Percentiles rank a stretch among this genome's conserved stretches.
Conservation (phyloP, 2,797 vertebrate genomes). For the Tauraco hartlaubi region DNA sequence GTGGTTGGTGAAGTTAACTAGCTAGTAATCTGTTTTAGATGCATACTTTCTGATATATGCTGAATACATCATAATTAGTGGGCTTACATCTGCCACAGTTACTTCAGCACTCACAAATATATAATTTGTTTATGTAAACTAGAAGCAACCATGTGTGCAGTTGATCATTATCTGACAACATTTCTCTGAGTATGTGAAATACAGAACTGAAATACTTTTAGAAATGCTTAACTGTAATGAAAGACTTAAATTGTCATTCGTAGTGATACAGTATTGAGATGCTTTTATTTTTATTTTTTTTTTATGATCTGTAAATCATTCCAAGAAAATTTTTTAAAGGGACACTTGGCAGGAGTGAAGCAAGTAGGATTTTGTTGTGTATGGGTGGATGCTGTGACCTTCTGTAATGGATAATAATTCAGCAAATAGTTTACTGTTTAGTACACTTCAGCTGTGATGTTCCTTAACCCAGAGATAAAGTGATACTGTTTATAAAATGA, state of each 20-base stretch:
- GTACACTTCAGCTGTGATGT: background rate
- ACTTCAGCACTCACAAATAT: conserved; percentile 20
- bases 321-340: conserved; percentile 13
- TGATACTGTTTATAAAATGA: background rate
- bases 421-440: background rate
- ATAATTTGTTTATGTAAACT: conserved; percentile 68
- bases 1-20: conserved; percentile 53
- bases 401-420: conserved; percentile 30
- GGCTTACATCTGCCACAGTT: conserved; percentile 41
- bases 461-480: background rate
- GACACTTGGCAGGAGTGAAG: background rate
- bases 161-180: conserved; percentile 59
- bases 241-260: conserved; percentile 26
- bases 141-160: conserved; percentile 32
- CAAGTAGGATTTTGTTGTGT: conserved; percentile 24
- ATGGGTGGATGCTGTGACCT: conserved; percentile 24
- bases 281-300: background rate
- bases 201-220: conserved; percentile 1
- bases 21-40: conserved; percentile 59
- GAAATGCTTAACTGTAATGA: conserved; percentile 29
- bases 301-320: background rate
- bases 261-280: background rate
- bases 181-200: conserved; percentile 49
- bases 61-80: conserved; percentile 63
- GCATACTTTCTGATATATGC: background rate